Percentiles rank a stretch among this genome's conserved stretches.
phyloP scores from a whole-genome alignment of 2,797 vertebrate species.

The Orientallactaga sibirica region DNA sequence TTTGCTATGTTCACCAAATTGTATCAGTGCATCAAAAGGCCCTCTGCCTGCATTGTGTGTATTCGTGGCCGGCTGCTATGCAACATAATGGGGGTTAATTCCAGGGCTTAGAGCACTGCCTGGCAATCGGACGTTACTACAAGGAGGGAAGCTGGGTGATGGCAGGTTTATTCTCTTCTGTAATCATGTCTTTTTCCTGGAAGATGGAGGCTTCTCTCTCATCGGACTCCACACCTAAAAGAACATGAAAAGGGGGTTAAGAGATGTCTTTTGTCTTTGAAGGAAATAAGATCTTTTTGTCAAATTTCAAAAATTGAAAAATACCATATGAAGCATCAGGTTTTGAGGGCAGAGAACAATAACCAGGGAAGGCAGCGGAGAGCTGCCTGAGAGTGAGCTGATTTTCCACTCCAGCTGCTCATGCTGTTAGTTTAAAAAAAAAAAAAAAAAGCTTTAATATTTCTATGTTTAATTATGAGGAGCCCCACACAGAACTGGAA shows the following conservation, averaged over 20 bases:
- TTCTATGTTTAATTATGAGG: constrained; percentile 44
- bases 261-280: constrained; percentile 69
- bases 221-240: constrained; percentile 30
- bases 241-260: constrained; percentile 2
- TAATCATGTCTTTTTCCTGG: constrained; percentile 5
- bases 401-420: constrained; percentile 56
- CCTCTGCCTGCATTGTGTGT: constrained; percentile 45
- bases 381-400: neutral
- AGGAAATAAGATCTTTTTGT: constrained; percentile 58
- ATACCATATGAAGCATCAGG: neutral
- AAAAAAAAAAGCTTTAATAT: constrained; percentile 62
- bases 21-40: constrained; percentile 67
- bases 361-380: neutral
- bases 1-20: constrained; percentile 65
- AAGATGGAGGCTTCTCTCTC: constrained; percentile 39
- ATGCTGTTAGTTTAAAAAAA: constrained; percentile 48
- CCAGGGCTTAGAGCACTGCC: constrained; percentile 52
- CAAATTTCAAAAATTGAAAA: constrained; percentile 67
- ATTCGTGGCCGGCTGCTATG: constrained; percentile 44
- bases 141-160: neutral
- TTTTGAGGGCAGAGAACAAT: constrained; percentile 29
- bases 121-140: constrained; percentile 54
- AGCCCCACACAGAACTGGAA: neutral
- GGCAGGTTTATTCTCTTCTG: neutral
- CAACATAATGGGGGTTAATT: constrained; percentile 73